These are phyloP conservation scores for Tursiops truncatus DNA, from an alignment of 2,113 vertebrate genomes.

Conservation along the genomic window DNA sequence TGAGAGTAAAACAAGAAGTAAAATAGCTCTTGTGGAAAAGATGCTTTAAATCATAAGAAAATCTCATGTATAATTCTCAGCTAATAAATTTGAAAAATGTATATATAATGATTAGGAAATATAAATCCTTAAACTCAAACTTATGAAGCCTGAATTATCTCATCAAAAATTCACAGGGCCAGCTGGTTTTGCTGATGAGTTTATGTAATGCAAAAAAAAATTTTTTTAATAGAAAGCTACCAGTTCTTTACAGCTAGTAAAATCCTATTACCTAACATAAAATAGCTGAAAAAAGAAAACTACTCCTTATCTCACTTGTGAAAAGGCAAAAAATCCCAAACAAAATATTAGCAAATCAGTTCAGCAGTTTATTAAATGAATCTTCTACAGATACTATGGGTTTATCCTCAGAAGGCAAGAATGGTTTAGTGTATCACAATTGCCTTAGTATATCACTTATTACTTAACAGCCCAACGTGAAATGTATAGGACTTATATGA, in stretches of 20 bases:
- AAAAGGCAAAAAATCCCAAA: slow-evolving; percentile 3
- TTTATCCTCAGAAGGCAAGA: neutral
- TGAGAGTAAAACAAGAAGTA: neutral
- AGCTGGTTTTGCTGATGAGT: neutral
- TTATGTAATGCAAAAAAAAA: neutral
- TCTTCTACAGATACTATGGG: neutral
- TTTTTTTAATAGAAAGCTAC: neutral
- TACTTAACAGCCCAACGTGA: neutral
- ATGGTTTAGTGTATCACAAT: neutral
- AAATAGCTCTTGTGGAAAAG: neutral
- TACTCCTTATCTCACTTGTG: neutral
- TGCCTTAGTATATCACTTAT: neutral
- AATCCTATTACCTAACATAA: neutral
- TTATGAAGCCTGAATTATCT: neutral
- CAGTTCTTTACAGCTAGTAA: neutral
- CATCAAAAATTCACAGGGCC: neutral
- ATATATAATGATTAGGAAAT: neutral
- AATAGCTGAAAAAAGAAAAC: neutral
- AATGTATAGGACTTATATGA: neutral
- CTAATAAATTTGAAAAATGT: neutral
- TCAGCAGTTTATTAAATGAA: neutral
- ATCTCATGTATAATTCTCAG: neutral
- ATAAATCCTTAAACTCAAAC: neutral
- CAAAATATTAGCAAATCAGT: slow-evolving; percentile 12
- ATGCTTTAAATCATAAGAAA: neutral